phyloP scores from a whole-genome alignment of 1,140 invertebrate genomes.

The Macrocentrus cingulum region DNA sequence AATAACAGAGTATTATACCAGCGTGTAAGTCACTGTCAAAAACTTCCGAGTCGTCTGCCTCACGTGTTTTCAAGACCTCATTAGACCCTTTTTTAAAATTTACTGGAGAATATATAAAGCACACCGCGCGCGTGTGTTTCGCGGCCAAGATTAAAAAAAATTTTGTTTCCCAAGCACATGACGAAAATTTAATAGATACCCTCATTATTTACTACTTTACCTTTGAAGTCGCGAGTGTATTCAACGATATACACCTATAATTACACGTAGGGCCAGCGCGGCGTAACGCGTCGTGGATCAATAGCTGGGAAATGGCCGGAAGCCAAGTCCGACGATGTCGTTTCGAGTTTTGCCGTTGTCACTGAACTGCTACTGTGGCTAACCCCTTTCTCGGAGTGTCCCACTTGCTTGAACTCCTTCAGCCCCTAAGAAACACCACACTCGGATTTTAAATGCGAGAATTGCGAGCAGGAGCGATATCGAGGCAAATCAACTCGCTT shows the following conservation, averaged over 20 bases:
- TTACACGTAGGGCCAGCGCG: slow-evolving; percentile 50
- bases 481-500: no score
- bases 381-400: slow-evolving; percentile 43
- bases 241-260: slow-evolving; percentile 54
- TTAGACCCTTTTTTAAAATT: slow-evolving; percentile 21
- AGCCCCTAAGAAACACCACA: slow-evolving; percentile 15
- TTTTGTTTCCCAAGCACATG: no score
- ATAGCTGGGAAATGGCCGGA: slow-evolving; percentile 57
- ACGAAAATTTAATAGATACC: no score
- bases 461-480: no score
- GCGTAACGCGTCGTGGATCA: slow-evolving; percentile 56
- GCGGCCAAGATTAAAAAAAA: no score
- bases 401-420: slow-evolving; percentile 25
- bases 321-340: slow-evolving; percentile 57
- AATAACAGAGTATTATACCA: slow-evolving; percentile 15
- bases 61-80: slow-evolving; percentile 25
- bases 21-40: slow-evolving; percentile 22
- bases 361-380: slow-evolving; percentile 37
- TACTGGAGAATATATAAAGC: no score
- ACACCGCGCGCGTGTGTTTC: no score
- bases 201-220: no score
- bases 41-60: slow-evolving; percentile 17
- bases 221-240: no score
- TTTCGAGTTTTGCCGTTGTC: slow-evolving; percentile 58
- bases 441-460: slow-evolving; percentile 4